Base-by-base conservation (phyloP, 1,140 invertebrate genomes). In the Latrodectus geometricus region DNA sequence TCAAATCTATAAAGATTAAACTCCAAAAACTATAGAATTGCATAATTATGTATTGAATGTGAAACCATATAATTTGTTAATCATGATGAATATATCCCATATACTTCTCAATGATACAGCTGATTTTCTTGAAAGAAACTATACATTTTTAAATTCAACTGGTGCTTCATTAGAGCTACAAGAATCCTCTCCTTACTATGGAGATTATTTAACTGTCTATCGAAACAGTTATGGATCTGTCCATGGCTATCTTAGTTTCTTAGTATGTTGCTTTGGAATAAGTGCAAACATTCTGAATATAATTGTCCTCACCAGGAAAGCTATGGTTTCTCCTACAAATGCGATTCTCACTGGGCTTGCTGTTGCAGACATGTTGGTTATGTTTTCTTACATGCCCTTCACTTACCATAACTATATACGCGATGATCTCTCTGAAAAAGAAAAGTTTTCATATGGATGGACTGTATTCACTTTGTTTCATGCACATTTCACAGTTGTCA, bases 261-360 rank as follows among this genome's bases (percentile, higher is more conserved):
- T 93, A 0, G 95, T 98, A 4, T 98, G 97, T 90, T 90, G 96
- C 49, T 96, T 97, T 88, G 97, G 97, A 20, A 95, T 95, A 69
- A 91, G 97, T 75, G 95, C 96, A 17, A 98, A 98, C 90, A 92
- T 96, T 15, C 91, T 97, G 66, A 98, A 97, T 90, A 95, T 98
- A 66, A 94, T 95, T 7, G 96, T 98, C 0, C 91, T 98, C 52
- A 65, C 96, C 96, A 0, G 96, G 54, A 95, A 95, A 88, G 95
- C 96, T 86, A 95, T 97, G 93, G 93, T 94, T 7, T 94, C 95
- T 0, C 95, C 96, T 0, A 96, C 97, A 78, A 97, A 97, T 90
- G 92, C 94, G 80, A 95, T 97, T 61, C 92, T 97, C 0, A 97
- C 96, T 83, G 94, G 94, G 88, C 91, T 97, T 56, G 96, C 96